Conservation (phyloP, 2,888 invertebrate species). For the Melipona bicolor region DNA sequence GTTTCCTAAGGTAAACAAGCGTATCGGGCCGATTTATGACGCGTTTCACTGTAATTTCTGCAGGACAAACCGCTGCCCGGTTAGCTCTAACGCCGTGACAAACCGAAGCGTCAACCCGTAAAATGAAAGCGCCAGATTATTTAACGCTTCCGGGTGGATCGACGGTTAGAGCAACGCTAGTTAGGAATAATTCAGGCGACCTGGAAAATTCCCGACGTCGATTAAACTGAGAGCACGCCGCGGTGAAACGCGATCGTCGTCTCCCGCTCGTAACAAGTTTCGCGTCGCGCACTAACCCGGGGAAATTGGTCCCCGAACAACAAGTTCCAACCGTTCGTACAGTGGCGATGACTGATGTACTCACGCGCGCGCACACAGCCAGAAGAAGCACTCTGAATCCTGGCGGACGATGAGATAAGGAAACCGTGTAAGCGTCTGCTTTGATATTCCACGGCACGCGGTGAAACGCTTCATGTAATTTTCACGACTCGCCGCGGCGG, state of each 20-base stretch:
- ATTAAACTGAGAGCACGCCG: constrained; percentile 17
- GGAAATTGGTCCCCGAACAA: background rate
- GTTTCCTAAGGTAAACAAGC: constrained; percentile 49
- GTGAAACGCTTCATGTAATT: background rate
- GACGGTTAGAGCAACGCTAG: constrained; percentile 14
- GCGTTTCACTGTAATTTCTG: constrained; percentile 33
- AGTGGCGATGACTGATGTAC: background rate
- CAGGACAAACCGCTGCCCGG: constrained; percentile 21
- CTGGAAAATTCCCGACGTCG: constrained; percentile 9
- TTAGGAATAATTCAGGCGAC: constrained; percentile 41
- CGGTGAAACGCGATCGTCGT: background rate
- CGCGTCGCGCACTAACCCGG: background rate
- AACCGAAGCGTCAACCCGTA: constrained; percentile 15
- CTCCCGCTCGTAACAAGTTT: constrained; percentile 16
- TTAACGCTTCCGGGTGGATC: constrained; percentile 37
- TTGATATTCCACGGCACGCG: background rate
- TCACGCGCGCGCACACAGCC: background rate
- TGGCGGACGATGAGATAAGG: background rate
- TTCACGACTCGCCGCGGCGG: background rate
- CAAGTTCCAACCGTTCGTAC: background rate
- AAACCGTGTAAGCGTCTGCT: background rate
- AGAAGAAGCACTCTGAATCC: background rate
- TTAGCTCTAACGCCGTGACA: constrained; percentile 42
- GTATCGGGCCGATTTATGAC: constrained; percentile 47
- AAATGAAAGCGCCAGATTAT: background rate